These are phyloP conservation scores for Coelogynopora nodosa DNA, from an alignment of 2,888 invertebrate genomes.

Conservation along the genomic window DNA sequence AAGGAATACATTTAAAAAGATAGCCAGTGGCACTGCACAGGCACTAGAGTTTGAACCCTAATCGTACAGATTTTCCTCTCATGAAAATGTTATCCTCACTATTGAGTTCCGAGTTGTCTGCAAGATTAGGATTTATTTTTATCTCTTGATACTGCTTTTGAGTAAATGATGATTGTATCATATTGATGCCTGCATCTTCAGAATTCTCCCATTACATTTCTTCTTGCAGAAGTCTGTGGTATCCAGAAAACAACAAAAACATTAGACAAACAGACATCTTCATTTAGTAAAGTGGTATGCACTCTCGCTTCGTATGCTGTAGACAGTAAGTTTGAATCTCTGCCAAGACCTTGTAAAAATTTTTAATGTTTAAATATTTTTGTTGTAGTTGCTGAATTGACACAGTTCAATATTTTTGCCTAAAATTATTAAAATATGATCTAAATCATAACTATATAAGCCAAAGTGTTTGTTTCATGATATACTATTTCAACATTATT, in stretches of 20 bases:
- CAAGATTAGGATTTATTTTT: constrained; percentile 43
- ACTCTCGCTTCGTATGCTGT: neutral
- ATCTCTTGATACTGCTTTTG: neutral
- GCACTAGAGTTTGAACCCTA: constrained; percentile 50
- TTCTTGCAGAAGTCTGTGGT: neutral
- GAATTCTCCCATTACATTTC: neutral
- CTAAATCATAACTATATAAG: too few relatives aligned
- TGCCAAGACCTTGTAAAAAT: neutral
- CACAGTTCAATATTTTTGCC: neutral
- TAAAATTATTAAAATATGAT: too few relatives aligned
- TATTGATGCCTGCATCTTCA: neutral
- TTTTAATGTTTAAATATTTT: neutral
- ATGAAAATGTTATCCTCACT: constrained; percentile 49
- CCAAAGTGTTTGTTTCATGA: too few relatives aligned
- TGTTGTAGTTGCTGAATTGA: neutral
- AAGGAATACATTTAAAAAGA: neutral
- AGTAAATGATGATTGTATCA: neutral
- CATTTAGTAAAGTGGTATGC: constrained; percentile 22
- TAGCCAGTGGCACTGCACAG: constrained; percentile 37
- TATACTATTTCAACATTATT: neutral
- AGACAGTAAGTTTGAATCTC: neutral
- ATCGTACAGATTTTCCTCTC: constrained; percentile 50
- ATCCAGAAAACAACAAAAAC: constrained; percentile 15
- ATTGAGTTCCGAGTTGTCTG: constrained; percentile 41
- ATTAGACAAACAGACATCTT: too few relatives aligned